Conservation (phyloP, 1,140 invertebrate species). For the Schlechtendalia chinensis region DNA sequence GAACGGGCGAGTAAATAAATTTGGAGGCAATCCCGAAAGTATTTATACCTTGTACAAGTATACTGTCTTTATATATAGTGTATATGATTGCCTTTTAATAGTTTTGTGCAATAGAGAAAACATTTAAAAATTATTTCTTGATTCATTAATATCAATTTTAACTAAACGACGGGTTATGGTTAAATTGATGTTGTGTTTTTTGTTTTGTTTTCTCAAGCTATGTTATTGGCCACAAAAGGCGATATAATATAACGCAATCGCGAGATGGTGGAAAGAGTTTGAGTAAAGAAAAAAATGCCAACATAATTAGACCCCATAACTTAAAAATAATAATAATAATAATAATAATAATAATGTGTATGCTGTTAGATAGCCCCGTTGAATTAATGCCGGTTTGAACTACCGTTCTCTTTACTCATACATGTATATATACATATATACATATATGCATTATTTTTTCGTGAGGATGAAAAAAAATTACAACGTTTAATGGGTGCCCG, state of each 20-base stretch:
- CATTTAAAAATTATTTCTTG: neutral
- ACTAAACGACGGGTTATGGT: neutral
- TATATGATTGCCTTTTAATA: too few relatives aligned
- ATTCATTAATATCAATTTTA: slow-evolving; percentile 27
- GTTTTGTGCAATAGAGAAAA: too few relatives aligned
- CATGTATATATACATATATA: neutral
- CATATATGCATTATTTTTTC: neutral
- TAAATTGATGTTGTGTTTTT: neutral
- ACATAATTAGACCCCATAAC: slow-evolving; percentile 33
- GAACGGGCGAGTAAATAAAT: too few relatives aligned
- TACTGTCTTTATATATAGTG: too few relatives aligned
- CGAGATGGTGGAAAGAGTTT: neutral
- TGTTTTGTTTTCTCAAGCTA: neutral
- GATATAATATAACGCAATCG: too few relatives aligned
- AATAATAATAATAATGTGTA: slow-evolving; percentile 25
- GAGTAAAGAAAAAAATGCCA: neutral
- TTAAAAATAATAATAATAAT: slow-evolving; percentile 26
- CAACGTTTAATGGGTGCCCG: slow-evolving; percentile 27
- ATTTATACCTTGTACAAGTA: too few relatives aligned
- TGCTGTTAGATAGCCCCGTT: neutral
- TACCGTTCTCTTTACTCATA: neutral
- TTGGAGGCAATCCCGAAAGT: too few relatives aligned
- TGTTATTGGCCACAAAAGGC: slow-evolving; percentile 19
- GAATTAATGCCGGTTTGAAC: slow-evolving; percentile 21
- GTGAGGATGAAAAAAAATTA: slow-evolving; percentile 23